Evolutionary conservation across 2,797 vertebrate species (phyloP).

Genomic region (Falco concolor): DNA sequence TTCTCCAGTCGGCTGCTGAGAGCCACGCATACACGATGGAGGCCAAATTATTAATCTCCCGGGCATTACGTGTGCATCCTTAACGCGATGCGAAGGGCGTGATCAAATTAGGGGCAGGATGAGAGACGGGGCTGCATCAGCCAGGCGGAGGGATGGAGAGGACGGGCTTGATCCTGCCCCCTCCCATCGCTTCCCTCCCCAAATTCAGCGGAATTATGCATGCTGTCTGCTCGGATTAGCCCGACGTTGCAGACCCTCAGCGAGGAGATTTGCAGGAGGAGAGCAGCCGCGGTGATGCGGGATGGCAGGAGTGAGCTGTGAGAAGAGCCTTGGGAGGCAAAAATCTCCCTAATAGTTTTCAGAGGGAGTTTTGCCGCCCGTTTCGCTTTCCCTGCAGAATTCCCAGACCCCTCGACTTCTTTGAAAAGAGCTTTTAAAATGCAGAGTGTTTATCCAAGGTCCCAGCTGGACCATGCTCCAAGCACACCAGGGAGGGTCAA

Average conservation of each 20-base stretch:
- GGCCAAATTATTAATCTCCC: neutral
- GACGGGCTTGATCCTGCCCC: neutral
- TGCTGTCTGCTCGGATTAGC: neutral
- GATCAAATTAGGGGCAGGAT: neutral
- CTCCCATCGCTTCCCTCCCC: neutral
- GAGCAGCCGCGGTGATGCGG: neutral
- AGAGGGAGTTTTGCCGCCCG: neutral
- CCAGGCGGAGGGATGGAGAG: fast-evolving
- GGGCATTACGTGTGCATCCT: neutral
- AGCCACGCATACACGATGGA: fast-evolving
- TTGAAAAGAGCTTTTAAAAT: neutral
- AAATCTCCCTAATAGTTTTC: neutral
- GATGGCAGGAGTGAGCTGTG: neutral
- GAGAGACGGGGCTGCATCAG: neutral
- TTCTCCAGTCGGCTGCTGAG: fast-evolving
- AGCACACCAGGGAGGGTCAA: fast-evolving
- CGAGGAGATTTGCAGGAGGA: neutral
- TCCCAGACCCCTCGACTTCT: neutral
- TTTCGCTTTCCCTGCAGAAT: neutral
- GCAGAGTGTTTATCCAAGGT: neutral
- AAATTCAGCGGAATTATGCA: neutral
- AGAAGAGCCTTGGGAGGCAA: neutral
- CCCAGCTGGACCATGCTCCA: fast-evolving
- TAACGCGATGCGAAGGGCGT: neutral
- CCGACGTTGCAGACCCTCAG: neutral